These are phyloP conservation scores for Tychaedon coryphoeus DNA, from an alignment of 2,113 vertebrate genomes.

Conservation along the genomic window DNA sequence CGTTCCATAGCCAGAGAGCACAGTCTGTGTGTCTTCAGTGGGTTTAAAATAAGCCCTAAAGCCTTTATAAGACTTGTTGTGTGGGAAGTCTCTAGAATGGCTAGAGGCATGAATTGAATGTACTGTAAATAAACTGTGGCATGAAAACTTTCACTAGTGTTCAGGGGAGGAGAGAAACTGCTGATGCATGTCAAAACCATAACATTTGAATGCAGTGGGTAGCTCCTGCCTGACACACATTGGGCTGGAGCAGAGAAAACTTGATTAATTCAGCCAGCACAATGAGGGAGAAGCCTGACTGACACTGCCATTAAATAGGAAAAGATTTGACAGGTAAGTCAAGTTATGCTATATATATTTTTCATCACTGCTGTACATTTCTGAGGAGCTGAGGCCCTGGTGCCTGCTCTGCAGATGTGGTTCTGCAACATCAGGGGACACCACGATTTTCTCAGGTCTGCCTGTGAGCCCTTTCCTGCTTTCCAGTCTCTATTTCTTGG, in stretches of 20 bases:
- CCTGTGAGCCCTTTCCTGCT: background rate
- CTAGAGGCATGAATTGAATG: background rate
- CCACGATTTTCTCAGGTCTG: background rate
- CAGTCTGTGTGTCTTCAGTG: background rate
- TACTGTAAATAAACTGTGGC: conserved; percentile 25
- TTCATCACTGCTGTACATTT: background rate
- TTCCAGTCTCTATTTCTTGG: background rate
- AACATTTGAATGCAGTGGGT: conserved; percentile 1
- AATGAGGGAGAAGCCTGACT: background rate
- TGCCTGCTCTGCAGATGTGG: background rate
- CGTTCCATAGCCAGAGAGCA: background rate
- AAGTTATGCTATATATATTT: background rate
- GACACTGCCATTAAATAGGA: background rate
- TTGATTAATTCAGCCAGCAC: background rate
- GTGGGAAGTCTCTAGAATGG: background rate
- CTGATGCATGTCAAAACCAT: background rate
- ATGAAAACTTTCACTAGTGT: background rate
- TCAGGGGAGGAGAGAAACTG: background rate
- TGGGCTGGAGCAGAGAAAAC: background rate
- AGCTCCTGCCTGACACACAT: background rate
- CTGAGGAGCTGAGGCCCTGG: background rate
- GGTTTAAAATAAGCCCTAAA: background rate
- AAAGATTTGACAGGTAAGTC: background rate
- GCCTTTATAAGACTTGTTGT: background rate
- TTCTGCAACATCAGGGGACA: background rate